A percentile compares a stretch with the other conserved stretches of the same genome.
Evolutionary conservation across 2,888 invertebrate species (phyloP).

Genomic region (Drosophila melanocephala): DNA sequence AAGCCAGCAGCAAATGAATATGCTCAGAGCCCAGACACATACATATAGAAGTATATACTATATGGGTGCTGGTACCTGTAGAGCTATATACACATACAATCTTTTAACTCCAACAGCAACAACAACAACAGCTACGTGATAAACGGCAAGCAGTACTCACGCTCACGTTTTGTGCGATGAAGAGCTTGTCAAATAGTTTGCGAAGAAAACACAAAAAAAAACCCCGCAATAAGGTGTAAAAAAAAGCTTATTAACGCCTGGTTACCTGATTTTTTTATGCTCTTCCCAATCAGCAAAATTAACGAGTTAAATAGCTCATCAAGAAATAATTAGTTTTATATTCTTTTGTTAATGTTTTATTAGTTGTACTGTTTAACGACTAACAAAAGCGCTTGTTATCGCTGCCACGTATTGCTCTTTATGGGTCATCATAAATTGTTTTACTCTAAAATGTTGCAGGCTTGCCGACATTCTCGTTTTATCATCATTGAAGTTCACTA

Average conservation of each 20-base stretch:
- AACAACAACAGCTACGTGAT: slow-evolving; percentile 1
- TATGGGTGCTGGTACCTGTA: slow-evolving; percentile 28
- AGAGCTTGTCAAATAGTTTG: slow-evolving; percentile 1
- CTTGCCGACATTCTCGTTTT: slow-evolving; percentile 17
- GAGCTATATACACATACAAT: slow-evolving; percentile 13
- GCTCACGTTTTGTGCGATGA: slow-evolving; percentile 48
- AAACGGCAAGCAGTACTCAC: slow-evolving; percentile 37
- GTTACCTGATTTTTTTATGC: slow-evolving; percentile 8
- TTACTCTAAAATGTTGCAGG: slow-evolving; percentile 36
- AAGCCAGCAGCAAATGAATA: slow-evolving; percentile 49
- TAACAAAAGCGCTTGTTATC: slow-evolving; percentile 12
- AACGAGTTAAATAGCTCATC: not conserved
- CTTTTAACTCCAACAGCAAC: slow-evolving; percentile 15
- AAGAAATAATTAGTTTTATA: not conserved
- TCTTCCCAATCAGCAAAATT: slow-evolving; percentile 5
- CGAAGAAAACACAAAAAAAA: slow-evolving; percentile 13
- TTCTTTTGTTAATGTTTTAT: not conserved
- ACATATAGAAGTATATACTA: not conserved
- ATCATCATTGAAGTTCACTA: not conserved
- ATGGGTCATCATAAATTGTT: slow-evolving; percentile 28
- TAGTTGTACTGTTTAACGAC: not conserved
- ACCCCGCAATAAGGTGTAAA: slow-evolving; percentile 27
- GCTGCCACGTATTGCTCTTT: not conserved
- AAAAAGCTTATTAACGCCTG: slow-evolving; percentile 8
- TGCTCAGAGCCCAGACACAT: slow-evolving; percentile 37